Evolutionary conservation across 2,797 vertebrate genomes (phyloP), one percentile per base, ranked within the genome.

Genomic region (Syngnathus rostellatus): DNA sequence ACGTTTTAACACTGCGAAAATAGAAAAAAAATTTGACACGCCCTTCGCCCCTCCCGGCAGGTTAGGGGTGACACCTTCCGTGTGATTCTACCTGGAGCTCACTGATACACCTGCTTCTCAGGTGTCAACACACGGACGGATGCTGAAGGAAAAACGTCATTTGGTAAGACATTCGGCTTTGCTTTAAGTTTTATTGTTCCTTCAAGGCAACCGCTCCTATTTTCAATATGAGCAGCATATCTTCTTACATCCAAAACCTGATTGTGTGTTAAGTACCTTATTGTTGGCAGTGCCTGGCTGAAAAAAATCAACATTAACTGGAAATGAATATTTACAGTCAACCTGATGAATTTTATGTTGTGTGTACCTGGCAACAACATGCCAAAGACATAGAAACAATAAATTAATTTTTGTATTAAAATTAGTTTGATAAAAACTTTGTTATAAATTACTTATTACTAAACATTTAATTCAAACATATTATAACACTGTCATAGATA

Each of bases 81-180:
- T 10, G 38, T 74, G 68, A 70, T 64, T 64, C 37, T 58, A 7
- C 55, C 31, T 37, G 38, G 46, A 66, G 55, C 70, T 77, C 80
- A 83, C 84, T 41, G 45, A 65, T 67, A 41, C 65, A 64, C 68
- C 67, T 64, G 79, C 10, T 58, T 67, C 67, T 84, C 74, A 73
- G 75, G 75, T 82, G 61, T 77, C 6, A 46, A 62, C 40, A 25
- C 31, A n/a, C 75, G 31, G 31, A 63, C 16, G 21, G 17, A 14
- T 1, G 60, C 60, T 46, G 41, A 38, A 69, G 62, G 9, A 53
- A 23, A 12, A 5, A 23, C 50, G 31, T 67, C 31, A 77, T 43
- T 41, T 12, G 85, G 86, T 88, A 72, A 82, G 81, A 64, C 61
- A 25, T 12, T 54, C 7, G 14, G 43, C 64, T 79, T 73, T 79